Conservation (phyloP, 2,113 vertebrate species). For the Elaphurus davidianus region DNA sequence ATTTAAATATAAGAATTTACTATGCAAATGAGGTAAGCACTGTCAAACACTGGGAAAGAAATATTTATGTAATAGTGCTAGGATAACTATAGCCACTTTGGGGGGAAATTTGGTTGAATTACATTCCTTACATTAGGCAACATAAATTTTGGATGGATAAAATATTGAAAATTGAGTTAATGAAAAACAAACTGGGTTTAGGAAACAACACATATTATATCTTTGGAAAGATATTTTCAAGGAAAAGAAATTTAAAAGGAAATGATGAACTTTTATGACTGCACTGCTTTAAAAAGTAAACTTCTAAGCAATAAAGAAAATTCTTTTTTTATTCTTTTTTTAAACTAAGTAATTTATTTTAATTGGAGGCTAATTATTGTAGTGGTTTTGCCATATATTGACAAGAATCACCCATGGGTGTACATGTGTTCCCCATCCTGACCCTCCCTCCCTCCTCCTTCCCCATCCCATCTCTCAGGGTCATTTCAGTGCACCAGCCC, state of each 20-base stretch:
- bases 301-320: neutral
- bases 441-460: neutral
- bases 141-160: neutral
- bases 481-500: too few species aligned
- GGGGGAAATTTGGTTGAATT: neutral
- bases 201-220: neutral
- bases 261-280: slow-evolving; percentile 1
- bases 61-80: neutral
- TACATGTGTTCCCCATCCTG: neutral
- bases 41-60: neutral
- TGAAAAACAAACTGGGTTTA: neutral
- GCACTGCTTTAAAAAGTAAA: neutral
- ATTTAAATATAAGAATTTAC: neutral
- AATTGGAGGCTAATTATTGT: neutral
- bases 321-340: neutral
- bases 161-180: neutral
- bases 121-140: neutral
- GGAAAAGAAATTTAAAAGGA: slow-evolving; percentile 14
- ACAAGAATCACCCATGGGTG: neutral
- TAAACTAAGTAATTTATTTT: neutral
- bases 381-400: neutral
- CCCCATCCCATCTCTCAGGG: neutral
- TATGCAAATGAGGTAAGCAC: neutral
- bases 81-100: neutral
- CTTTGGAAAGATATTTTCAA: neutral